Conservation (phyloP, 2,888 invertebrate genomes). For the Kuschelorhynchus macadamiae region DNA sequence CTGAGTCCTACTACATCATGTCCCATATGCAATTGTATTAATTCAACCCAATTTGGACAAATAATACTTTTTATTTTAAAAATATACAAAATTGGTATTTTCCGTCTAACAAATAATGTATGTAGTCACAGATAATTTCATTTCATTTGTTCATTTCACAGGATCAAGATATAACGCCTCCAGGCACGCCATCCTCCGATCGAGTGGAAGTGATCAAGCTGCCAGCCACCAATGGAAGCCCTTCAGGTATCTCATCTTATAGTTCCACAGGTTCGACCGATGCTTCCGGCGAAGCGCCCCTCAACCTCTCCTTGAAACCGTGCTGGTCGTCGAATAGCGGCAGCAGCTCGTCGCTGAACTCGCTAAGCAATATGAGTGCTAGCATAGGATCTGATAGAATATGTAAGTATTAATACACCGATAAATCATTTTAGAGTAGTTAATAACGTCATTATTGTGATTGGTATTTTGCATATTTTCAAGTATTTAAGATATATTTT, state of each 20-base stretch:
- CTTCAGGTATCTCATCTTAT: slow-evolving; percentile 62
- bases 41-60: too few relatives aligned
- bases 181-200: slow-evolving; percentile 71
- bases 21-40: too few relatives aligned
- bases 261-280: slow-evolving; percentile 60
- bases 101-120: too few relatives aligned
- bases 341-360: slow-evolving; percentile 70
- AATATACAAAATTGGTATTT: too few relatives aligned
- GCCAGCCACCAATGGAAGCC: slow-evolving; percentile 75
- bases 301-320: slow-evolving; percentile 88
- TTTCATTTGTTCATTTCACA: slow-evolving; percentile 39
- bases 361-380: slow-evolving; percentile 73
- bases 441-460: neutral
- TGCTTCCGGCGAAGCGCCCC: slow-evolving; percentile 81
- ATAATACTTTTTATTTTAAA: too few relatives aligned
- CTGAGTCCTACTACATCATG: too few relatives aligned
- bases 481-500: too few relatives aligned
- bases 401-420: slow-evolving; percentile 68
- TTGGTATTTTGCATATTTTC: too few relatives aligned
- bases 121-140: too few relatives aligned
- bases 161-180: slow-evolving; percentile 62
- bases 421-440: neutral
- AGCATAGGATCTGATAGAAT: slow-evolving; percentile 70
- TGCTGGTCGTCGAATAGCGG: slow-evolving; percentile 61
- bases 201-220: slow-evolving; percentile 88